Base-by-base conservation (phyloP, 1,140 invertebrate species). In the Dermatophagoides farinae region DNA sequence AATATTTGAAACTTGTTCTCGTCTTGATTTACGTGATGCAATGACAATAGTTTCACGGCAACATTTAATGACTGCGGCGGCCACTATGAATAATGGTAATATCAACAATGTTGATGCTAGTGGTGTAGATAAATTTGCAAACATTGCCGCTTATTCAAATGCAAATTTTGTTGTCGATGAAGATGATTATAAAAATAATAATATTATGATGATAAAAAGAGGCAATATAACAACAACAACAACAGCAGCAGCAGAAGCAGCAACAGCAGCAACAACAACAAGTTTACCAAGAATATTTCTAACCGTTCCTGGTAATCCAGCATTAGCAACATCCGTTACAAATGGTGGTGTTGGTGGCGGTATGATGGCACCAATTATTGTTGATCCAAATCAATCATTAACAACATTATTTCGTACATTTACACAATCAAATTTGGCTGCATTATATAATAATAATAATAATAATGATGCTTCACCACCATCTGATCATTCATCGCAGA, bases 1-100 rank as follows among this genome's bases (percentile, higher is more conserved):
- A 72, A 92, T 96, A 66, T 76, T 95, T 64, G 86, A 93, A 71
- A 93, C 89, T 0, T 91, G 88, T 73, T 89, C 87, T 6, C 89
- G 90, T 70, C 74, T 95, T 50, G 88, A 87, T 31, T 88, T 92
- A 81, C 82, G 82, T 67, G 90, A 96, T 71, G 90, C 90, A 16
- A 82, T 93, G 73, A 84, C 89, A 66, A 85, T 86, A 65, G 88
- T 90, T 44, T 78, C 79, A 80, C 68, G 77, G 23, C 44, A 50
- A 20, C 38, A 63, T 38, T 18, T 61, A 18, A 9, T 59, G 1
- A 6, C 49, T 6, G 59, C 31, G 4, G 40, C 14, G 6, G 20
- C 37, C 82, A 66, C 88, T 86, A 72, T 16, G 8, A 25, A 18
- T 22, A n/a, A n/a, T n/a, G n/a, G n/a, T n/a, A n/a, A n/a, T n/a